Evolutionary conservation across 1,140 invertebrate species (phyloP).

Genomic region (Hyles vespertilio): DNA sequence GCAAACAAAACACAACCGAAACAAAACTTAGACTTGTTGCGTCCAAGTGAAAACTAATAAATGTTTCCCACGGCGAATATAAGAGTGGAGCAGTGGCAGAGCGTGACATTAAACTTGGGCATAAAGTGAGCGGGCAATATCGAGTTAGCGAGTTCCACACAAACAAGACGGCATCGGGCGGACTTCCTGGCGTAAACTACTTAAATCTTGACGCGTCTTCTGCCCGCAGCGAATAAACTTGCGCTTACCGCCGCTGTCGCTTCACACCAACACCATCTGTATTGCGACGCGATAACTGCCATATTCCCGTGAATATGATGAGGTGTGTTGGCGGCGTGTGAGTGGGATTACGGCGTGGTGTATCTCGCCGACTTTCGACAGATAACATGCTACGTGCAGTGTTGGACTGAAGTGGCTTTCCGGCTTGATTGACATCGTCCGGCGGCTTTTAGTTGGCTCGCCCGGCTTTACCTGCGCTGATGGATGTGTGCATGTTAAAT

Average conservation of each 20-base stretch:
- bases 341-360: background rate
- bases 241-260: conserved; percentile 21
- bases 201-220: conserved; percentile 56
- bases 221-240: conserved; percentile 28
- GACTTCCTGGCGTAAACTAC: conserved; percentile 59
- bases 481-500: no score
- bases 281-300: background rate
- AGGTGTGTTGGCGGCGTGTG: background rate
- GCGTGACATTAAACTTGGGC: conserved; percentile 54
- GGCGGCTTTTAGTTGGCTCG: conserved; percentile 12
- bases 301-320: background rate
- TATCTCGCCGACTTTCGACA: background rate
- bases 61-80: conserved; percentile 38
- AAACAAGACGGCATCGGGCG: conserved; percentile 35
- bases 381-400: conserved; percentile 4
- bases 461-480: no score
- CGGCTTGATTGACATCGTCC: conserved; percentile 1
- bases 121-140: conserved; percentile 62
- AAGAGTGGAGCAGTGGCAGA: conserved; percentile 26
- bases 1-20: conserved; percentile 27
- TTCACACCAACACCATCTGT: conserved; percentile 1
- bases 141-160: conserved; percentile 50
- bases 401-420: background rate
- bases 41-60: conserved; percentile 40
- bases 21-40: conserved; percentile 50